Conservation (phyloP, 2,888 invertebrate genomes). For the Hirtodrosophila confusa region DNA sequence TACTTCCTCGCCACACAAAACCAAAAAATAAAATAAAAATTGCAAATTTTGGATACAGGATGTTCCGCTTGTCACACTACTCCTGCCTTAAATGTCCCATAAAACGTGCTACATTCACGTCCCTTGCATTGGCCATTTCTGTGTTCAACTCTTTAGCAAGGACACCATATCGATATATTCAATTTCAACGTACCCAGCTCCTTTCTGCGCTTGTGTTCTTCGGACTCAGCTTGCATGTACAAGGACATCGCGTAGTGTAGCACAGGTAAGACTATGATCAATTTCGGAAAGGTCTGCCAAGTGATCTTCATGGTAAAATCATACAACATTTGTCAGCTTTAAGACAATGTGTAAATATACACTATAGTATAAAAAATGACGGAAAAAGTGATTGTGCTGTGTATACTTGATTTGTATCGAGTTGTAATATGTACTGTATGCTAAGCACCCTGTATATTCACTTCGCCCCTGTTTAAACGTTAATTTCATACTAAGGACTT, state of each 20-base stretch:
- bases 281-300: conserved; percentile 58
- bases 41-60: conserved; percentile 48
- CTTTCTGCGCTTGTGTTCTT: conserved; percentile 34
- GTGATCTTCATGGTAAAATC: conserved; percentile 38
- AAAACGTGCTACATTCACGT: conserved; percentile 7
- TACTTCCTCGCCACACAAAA: conserved; percentile 51
- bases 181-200: conserved; percentile 30
- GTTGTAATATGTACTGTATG: neutral
- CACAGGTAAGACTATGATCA: conserved; percentile 54
- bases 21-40: conserved; percentile 7
- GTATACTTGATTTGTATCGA: neutral
- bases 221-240: conserved; percentile 36
- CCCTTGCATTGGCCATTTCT: conserved; percentile 22
- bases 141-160: neutral
- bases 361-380: too few relatives aligned
- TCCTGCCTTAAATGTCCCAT: conserved; percentile 11
- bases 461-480: conserved; percentile 49
- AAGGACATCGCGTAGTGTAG: conserved; percentile 44
- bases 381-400: neutral
- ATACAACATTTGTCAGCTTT: neutral
- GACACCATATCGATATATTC: too few relatives aligned
- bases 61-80: conserved; percentile 23
- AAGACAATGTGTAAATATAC: too few relatives aligned
- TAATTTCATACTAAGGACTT: conserved; percentile 61
- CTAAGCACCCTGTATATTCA: conserved; percentile 59